Base-by-base conservation (phyloP, 2,113 vertebrate genomes). In the Pipa parva region DNA sequence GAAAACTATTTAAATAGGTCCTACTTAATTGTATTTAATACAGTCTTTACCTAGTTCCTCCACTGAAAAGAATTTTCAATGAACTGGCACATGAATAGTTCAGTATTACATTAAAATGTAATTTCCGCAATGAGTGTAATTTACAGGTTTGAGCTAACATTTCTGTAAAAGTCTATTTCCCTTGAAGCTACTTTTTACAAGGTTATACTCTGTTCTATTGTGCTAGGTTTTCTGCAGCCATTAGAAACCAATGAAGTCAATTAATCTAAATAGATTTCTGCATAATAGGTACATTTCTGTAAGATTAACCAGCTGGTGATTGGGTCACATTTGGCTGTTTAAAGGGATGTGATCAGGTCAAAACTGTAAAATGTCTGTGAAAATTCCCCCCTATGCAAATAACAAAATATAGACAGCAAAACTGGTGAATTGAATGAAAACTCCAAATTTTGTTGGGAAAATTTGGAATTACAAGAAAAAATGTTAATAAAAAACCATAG, bases 71-170 rank as follows among this genome's bases (percentile, higher is more conserved):
- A 1, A 18, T 31, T 6, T n/a, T 15, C 11, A 54, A 54, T 17
- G 17, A 29, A 20, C 52, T 15, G 8, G 31, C 6, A 2, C 52
- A 29, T 31, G 27, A 56, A 31, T n/a, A 31, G 52, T 17, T 56
- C 52, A 29, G 18, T 29, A 56, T 56, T 15, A 28, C 15, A 56
- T 56, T 56, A 56, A 56, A 29, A 28, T 31, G 52, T 31, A n/a
- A 31, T 56, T 56, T 29, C 31, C 27, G 31, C 27, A 31, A 56
- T 27, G 52, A 56, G 17, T 56, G 7, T 13, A 26, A 26, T 27
- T 54, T 54, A 18, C 9, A 31, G 20, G 52, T 56, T 29, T 54
- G 27, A 27, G 9, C 27, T 56, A 17, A 56, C 9, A 56, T 29
- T 25, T 17, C 52, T 56, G 17, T 56, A 18, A 31, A 20, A 56